Evolutionary conservation across 1,140 invertebrate genomes (phyloP).

Genomic region (Leptoteleia sp.): DNA sequence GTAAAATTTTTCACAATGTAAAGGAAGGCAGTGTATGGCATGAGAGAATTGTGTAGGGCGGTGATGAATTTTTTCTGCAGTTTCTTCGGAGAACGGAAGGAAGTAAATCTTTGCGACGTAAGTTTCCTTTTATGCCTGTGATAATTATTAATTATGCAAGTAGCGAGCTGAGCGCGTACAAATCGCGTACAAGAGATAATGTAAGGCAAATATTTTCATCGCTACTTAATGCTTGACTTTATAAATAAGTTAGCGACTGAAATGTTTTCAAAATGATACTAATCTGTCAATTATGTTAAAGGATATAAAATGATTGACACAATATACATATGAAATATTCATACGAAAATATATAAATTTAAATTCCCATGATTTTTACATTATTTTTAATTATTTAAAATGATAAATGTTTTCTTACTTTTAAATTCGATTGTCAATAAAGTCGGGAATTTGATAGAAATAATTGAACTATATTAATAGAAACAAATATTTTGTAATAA

Average conservation of each 20-base stretch:
- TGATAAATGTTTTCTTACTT: too few species aligned
- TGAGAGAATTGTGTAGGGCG: not conserved
- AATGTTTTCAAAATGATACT: conserved; percentile 44
- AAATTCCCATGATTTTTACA: too few species aligned
- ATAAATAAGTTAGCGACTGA: conserved; percentile 23
- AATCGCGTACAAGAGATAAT: conserved; percentile 30
- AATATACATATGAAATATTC: too few species aligned
- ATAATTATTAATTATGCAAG: conserved; percentile 45
- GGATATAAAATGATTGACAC: conserved; percentile 18
- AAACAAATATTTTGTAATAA: too few species aligned
- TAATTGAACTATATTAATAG: too few species aligned
- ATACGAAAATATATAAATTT: too few species aligned
- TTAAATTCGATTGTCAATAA: too few species aligned
- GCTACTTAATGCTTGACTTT: conserved; percentile 23
- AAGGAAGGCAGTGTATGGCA: too few species aligned
- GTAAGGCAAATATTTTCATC: conserved; percentile 37
- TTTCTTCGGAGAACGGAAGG: conserved; percentile 10
- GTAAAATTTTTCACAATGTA: too few species aligned
- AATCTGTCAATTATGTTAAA: conserved; percentile 29
- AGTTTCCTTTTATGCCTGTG: conserved; percentile 19
- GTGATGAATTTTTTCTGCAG: conserved; percentile 1
- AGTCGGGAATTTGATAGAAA: too few species aligned
- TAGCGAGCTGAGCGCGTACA: conserved; percentile 5
- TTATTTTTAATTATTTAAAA: too few species aligned
- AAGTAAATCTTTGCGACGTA: conserved; percentile 9